These are phyloP conservation scores for Zosterops borbonicus DNA, from an alignment of 2,113 vertebrate genomes.

Conservation along the genomic window DNA sequence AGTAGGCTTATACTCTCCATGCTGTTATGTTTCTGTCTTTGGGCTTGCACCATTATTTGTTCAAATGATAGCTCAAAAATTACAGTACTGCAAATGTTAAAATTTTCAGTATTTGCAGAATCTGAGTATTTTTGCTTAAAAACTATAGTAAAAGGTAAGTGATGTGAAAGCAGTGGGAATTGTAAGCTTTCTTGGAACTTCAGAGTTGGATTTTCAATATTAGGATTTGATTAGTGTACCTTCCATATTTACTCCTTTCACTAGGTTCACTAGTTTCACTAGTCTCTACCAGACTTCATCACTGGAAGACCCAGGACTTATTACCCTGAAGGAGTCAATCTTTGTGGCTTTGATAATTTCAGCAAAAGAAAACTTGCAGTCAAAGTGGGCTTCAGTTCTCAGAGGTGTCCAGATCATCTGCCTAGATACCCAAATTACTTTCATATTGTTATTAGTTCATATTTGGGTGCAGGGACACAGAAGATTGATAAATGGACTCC, in stretches of 20 bases:
- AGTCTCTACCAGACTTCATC: neutral
- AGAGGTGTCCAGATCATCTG: neutral
- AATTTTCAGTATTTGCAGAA: neutral
- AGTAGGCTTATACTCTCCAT: neutral
- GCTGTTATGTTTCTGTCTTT: neutral
- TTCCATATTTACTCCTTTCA: neutral
- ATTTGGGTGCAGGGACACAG: neutral
- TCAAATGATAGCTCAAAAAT: neutral
- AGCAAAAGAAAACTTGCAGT: neutral
- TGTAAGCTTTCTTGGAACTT: neutral
- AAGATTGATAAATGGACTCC: constrained; percentile 35
- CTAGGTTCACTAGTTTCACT: neutral
- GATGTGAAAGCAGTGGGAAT: neutral
- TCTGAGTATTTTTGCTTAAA: neutral
- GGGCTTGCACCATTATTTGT: neutral
- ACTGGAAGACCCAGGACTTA: neutral
- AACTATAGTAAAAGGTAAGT: neutral
- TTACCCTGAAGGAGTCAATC: neutral
- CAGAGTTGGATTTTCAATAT: neutral
- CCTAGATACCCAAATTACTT: neutral
- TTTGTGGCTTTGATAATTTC: neutral
- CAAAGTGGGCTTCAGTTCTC: neutral
- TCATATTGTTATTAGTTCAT: neutral
- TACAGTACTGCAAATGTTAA: neutral
- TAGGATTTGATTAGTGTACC: neutral